Conservation (phyloP, 2,888 invertebrate species). For the Molanna angustata region DNA sequence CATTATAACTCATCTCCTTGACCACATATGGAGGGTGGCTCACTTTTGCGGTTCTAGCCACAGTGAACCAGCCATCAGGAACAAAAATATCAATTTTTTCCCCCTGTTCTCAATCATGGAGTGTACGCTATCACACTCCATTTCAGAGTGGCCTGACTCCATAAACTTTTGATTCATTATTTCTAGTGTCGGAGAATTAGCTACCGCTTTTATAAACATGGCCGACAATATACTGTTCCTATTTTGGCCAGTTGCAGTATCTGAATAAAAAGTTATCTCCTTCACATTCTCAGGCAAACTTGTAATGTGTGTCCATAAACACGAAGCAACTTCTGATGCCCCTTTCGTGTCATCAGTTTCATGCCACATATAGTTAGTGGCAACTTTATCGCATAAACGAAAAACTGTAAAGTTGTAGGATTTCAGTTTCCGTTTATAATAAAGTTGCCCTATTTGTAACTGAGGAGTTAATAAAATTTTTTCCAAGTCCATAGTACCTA, state of each 20-base stretch:
- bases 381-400: background rate
- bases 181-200: no score
- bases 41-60: constrained; percentile 1
- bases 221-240: constrained; percentile 1
- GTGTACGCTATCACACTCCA: constrained; percentile 13
- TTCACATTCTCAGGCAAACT: background rate
- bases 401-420: constrained; percentile 1
- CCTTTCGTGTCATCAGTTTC: constrained; percentile 6
- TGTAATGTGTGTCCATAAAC: background rate
- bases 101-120: constrained; percentile 8
- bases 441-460: constrained; percentile 7
- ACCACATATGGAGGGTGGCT: background rate
- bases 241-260: constrained; percentile 7
- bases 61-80: background rate
- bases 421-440: constrained; percentile 1
- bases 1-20: background rate
- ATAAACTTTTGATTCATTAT: constrained; percentile 10
- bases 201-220: constrained; percentile 4
- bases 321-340: constrained; percentile 6
- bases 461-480: constrained; percentile 9
- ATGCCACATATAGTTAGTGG: constrained; percentile 10
- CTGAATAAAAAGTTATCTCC: constrained; percentile 4
- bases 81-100: constrained; percentile 4
- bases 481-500: constrained; percentile 4
- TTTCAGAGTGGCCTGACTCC: constrained; percentile 14